Evolutionary conservation across 2,888 invertebrate genomes (phyloP).

Genomic region (Himalopsyche japonica): DNA sequence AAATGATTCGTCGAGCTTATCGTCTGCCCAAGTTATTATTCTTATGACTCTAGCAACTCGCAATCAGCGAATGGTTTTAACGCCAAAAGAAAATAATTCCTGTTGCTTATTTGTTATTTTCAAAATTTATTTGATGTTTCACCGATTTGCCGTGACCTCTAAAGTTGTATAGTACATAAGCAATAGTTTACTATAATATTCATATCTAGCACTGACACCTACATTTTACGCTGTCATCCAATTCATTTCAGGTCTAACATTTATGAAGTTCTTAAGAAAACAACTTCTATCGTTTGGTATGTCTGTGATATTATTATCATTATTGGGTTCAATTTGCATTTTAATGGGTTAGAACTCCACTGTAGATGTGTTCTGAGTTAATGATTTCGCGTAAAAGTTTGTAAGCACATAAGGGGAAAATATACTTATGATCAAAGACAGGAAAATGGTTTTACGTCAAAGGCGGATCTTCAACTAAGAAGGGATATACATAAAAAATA

Average conservation of each 20-base stretch:
- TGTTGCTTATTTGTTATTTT: no score
- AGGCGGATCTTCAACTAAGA: background rate
- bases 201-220: no score
- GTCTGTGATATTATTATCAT: background rate
- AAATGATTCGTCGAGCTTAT: background rate
- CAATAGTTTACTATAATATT: no score
- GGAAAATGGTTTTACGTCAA: background rate
- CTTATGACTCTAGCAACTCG: background rate
- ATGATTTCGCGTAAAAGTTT: background rate
- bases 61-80: slow-evolving; percentile 11
- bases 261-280: background rate
- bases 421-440: background rate
- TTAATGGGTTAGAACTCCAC: background rate
- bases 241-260: no score
- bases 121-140: no score
- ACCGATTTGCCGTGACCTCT: no score
- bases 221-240: no score
- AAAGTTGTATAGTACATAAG: no score
- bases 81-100: slow-evolving; percentile 10
- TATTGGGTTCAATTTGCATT: background rate
- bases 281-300: background rate
- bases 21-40: background rate
- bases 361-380: background rate
- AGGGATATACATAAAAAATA: no score
- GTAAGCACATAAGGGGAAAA: background rate